Base-by-base conservation (phyloP, 2,113 vertebrate genomes). In the Etia nguti region DNA sequence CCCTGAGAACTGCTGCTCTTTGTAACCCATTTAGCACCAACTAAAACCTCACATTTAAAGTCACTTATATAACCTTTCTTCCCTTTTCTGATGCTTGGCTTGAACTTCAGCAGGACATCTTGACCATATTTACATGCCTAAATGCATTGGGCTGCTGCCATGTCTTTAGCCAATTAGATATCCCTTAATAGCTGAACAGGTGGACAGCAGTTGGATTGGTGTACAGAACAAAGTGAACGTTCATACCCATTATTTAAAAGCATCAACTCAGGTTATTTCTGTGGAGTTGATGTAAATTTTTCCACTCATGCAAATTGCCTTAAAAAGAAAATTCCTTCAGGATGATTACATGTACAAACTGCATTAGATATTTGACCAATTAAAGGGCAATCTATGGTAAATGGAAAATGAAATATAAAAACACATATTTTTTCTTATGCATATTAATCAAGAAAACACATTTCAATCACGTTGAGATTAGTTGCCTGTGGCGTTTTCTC, bases 391-490 rank as follows among this genome's bases (percentile, higher is more conserved):
- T 91, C 88, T 86, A 75, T 86, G 59, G 86, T 84, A 84, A 88
- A 79, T 29, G 88, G 52, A 85, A 87, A 91, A 92, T 84, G 84
- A 73, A 90, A 62, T 62, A 62, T 36, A 90, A 91, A 91, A 89
- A 83, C 77, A 75, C 15, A 11, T 48, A 2, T 75, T 75, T 75
- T 75, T 82, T 86, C 79, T 87, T 9, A 68, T 88, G 89, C 90
- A 92, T 93, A 89, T 93, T 92, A 92, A 93, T 94, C 77, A 82
- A 38, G 86, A 87, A 92, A 94, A 93, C 48, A 90, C 82, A 92
- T 90, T 93, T 86, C 88, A 60, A 84, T 90, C 89, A 84, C 8
- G 9, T 86, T 31, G 62, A 90, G 91, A 95, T 93, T 87, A 93
- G 91, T 92, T 83, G 93, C 93, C 94, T 81, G 88, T 86, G 92